A percentile compares a stretch with the other conserved stretches of the same genome.
These are phyloP conservation scores for Orcinus orca DNA, from an alignment of 2,113 vertebrate species.

Conservation along the genomic window DNA sequence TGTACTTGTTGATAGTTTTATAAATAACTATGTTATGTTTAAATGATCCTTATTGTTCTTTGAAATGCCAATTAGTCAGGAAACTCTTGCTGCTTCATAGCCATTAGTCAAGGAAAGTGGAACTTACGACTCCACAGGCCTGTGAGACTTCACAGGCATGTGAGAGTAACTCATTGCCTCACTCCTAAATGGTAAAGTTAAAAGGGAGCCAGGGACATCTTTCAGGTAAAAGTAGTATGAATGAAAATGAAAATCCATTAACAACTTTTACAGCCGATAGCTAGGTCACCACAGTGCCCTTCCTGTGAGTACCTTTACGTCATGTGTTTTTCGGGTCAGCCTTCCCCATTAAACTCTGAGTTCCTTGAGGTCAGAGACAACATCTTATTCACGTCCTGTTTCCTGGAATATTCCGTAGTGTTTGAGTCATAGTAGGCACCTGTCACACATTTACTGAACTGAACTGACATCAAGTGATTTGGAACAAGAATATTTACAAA, in stretches of 20 bases:
- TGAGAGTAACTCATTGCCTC: neutral
- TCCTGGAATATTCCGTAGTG: neutral
- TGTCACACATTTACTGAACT: neutral
- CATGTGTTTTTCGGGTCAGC: neutral
- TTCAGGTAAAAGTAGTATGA: neutral
- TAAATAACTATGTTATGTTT: conserved; percentile 12
- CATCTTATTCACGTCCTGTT: neutral
- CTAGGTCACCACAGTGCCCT: neutral
- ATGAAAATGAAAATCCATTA: conserved; percentile 26
- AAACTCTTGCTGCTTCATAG: conserved; percentile 35
- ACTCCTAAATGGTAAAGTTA: neutral
- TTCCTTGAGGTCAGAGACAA: neutral
- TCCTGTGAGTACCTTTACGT: neutral
- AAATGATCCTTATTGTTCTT: conserved; percentile 8
- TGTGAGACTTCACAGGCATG: neutral
- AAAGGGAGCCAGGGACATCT: neutral
- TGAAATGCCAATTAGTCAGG: neutral
- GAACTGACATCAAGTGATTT: conserved; percentile 23
- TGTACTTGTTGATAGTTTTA: neutral
- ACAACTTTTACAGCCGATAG: neutral
- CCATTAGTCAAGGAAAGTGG: neutral
- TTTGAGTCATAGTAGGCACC: neutral
- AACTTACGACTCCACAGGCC: neutral
- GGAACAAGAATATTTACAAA: conserved; percentile 4
- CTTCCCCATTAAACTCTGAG: neutral